Conservation (phyloP, 2,797 vertebrate species). For the Esox masquinongy region DNA sequence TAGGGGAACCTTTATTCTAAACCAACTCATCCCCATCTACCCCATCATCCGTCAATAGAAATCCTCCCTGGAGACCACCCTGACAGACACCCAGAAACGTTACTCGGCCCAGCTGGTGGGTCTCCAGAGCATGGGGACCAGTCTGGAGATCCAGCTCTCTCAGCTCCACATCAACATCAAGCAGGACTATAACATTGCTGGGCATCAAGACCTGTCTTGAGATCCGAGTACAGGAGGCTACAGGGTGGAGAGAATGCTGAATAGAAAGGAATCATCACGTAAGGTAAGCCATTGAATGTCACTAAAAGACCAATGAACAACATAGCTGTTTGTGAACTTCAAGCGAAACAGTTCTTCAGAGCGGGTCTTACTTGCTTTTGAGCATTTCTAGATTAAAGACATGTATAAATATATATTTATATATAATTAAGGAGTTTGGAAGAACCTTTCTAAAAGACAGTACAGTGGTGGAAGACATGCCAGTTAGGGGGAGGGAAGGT, state of each 20-base stretch:
- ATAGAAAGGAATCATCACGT: conserved; percentile 55
- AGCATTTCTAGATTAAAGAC: too few relatives aligned
- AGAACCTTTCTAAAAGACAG: too few relatives aligned
- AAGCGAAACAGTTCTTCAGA: too few relatives aligned
- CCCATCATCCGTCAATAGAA: conserved; percentile 55
- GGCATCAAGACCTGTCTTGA: conserved; percentile 89
- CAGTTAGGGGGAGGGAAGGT: too few relatives aligned
- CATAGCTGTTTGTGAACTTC: too few relatives aligned
- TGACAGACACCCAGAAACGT: conserved; percentile 67
- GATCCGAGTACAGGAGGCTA: conserved; percentile 87
- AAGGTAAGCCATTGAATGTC: too few relatives aligned
- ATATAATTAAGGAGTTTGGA: too few relatives aligned
- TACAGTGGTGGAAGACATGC: too few relatives aligned
- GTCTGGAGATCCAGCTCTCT: conserved; percentile 81
- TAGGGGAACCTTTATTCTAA: not conserved
- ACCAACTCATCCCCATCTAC: not conserved
- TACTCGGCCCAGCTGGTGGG: conserved; percentile 55
- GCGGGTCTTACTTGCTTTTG: too few relatives aligned
- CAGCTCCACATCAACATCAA: conserved; percentile 80
- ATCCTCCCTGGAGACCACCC: conserved; percentile 65
- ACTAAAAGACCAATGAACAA: too few relatives aligned
- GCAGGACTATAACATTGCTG: conserved; percentile 85
- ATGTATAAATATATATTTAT: too few relatives aligned
- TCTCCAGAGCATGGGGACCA: conserved; percentile 76
- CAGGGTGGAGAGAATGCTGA: conserved; percentile 83